Percentiles rank a stretch among this genome's conserved stretches.
Conservation (phyloP, 2,113 vertebrate genomes). For the Gracilinanus agilis region DNA sequence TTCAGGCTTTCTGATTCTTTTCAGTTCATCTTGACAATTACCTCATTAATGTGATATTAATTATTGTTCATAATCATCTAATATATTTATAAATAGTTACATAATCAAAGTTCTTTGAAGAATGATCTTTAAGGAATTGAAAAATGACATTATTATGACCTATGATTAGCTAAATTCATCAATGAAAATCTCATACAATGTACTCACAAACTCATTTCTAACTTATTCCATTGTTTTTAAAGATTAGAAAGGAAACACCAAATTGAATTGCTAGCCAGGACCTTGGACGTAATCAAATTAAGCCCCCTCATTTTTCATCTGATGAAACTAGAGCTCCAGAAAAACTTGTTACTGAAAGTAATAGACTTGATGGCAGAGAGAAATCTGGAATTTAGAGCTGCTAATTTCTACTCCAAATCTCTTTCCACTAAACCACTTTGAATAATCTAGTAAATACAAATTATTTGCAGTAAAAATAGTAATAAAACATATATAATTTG, state of each 20-base stretch:
- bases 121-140: neutral
- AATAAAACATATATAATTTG: neutral
- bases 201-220: neutral
- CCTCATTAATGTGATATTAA: slow-evolving; percentile 36
- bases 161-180: slow-evolving; percentile 24
- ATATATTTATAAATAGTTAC: neutral
- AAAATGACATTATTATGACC: neutral
- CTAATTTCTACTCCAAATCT: neutral
- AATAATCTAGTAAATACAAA: neutral
- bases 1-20: slow-evolving; percentile 33
- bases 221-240: neutral
- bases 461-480: neutral
- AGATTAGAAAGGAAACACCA: neutral
- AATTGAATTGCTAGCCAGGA: neutral
- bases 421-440: neutral
- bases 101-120: slow-evolving; percentile 9
- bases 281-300: neutral
- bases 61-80: slow-evolving; percentile 32
- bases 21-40: slow-evolving; percentile 23
- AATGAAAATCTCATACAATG: slow-evolving; percentile 1
- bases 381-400: neutral
- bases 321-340: neutral
- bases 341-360: neutral
- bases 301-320: neutral
- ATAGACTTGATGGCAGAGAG: neutral